Evolutionary conservation across 2,888 invertebrate species (phyloP).

Genomic region (Lasioglossum malachurum): DNA sequence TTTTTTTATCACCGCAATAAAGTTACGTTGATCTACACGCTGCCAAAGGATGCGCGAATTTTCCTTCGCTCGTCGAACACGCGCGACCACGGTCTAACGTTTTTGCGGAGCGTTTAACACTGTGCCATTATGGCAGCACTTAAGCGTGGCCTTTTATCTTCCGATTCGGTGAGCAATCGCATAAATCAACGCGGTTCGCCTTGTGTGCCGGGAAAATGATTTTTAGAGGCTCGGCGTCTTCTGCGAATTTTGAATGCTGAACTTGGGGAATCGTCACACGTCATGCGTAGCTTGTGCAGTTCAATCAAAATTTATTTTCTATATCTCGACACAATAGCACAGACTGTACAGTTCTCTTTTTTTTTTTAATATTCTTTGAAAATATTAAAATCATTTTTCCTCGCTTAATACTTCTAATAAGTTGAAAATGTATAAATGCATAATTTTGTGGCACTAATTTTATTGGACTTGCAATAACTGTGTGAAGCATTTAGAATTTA

Average conservation of each 20-base stretch:
- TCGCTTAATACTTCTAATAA: too few species aligned
- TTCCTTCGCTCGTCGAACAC: neutral
- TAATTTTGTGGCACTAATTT: too few species aligned
- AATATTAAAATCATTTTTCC: too few species aligned
- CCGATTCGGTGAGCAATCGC: neutral
- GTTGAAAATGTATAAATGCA: too few species aligned
- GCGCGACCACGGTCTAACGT: neutral
- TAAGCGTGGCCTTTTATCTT: conserved; percentile 37
- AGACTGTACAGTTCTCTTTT: too few species aligned
- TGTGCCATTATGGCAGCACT: conserved; percentile 6
- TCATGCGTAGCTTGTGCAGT: too few species aligned
- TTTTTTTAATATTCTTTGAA: too few species aligned
- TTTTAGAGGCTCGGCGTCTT: neutral
- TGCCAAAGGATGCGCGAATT: neutral
- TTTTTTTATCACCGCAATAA: neutral
- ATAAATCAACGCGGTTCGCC: neutral
- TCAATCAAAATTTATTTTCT: too few species aligned
- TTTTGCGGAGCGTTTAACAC: neutral
- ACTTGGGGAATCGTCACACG: too few species aligned
- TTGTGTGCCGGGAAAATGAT: neutral
- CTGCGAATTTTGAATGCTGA: neutral
- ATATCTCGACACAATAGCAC: too few species aligned
- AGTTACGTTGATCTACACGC: neutral
- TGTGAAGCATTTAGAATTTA: too few species aligned
- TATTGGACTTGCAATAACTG: too few species aligned